Evolutionary conservation across 2,113 vertebrate species (phyloP).

Genomic region (Glaucomys volans): DNA sequence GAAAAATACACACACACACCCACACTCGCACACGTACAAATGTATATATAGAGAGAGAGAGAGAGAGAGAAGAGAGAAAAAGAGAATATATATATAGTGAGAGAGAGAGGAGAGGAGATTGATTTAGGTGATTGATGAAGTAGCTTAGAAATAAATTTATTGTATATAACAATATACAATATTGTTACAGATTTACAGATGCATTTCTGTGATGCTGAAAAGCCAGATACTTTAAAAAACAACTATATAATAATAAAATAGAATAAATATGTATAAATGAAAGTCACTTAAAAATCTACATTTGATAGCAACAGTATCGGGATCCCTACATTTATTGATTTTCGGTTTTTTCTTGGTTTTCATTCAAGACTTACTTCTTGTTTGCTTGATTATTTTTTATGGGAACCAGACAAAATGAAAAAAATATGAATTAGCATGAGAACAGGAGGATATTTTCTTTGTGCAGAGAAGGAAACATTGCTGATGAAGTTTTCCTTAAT

Average conservation of each 20-base stretch:
- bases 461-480: background rate
- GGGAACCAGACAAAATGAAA: background rate
- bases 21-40: no score
- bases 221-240: background rate
- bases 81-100: no score
- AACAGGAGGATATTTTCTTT: background rate
- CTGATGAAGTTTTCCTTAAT: background rate
- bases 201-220: background rate
- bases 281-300: background rate
- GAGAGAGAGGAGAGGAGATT: no score
- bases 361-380: background rate
- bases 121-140: background rate
- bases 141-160: conserved; percentile 36
- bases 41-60: no score
- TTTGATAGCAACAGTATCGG: background rate
- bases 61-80: no score
- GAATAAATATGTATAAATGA: background rate
- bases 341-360: background rate
- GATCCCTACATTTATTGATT: background rate
- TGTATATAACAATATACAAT: background rate
- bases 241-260: background rate
- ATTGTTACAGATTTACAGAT: background rate
- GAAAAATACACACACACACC: no score
- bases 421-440: background rate
- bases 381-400: background rate